Evolutionary conservation across 2,888 invertebrate genomes (phyloP), one percentile per base, ranked within the genome.

Genomic region (Cataglyphis livida): DNA sequence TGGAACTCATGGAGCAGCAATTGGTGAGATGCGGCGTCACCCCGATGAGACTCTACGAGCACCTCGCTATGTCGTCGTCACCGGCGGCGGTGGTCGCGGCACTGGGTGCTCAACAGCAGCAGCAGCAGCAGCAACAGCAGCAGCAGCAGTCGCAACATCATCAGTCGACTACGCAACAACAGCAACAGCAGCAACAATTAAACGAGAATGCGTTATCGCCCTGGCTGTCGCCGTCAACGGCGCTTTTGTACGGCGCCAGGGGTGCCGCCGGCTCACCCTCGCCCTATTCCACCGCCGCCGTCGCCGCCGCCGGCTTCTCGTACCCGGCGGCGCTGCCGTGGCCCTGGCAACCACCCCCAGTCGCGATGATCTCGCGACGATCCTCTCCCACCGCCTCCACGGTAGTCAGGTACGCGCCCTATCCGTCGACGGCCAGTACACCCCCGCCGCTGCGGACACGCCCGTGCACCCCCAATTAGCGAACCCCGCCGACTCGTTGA

Each of bases 1-100:
- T 94, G 94, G 94, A 94, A 51, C 59, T 94, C 84, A 94, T 94
- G 94, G 94, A 94, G 84, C 94, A 94, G 85, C 94, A 94, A 81
- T 83, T 94, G 81, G 94, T 94, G 38, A 91, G 94, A 7, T 94
- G 94, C 88, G 94, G 94, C 3, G 94, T 94, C 21, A 94, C 94
- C 0, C 91, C 94, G 54, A 94, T 94, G 6, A 88, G 94, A 6
- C 79, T 94, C 59, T 94, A 94, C 92, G 94, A 94, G 79, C 94
- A 94, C 57, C 90, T 94, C 71, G 93, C 94, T 35, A 90, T 94
- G 90, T 90, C 93, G 41, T 92, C 93, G 18, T 91, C 92, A 38
- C 88, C 0, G 90, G 91, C 91, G 7, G 88, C 90, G 0, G 89
- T 91, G 0, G 91, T 89, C 0, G 91, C 91, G 2, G 82, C 91